Evolutionary conservation across 2,113 vertebrate genomes (phyloP).

Genomic region (Microcebus jonahi): DNA sequence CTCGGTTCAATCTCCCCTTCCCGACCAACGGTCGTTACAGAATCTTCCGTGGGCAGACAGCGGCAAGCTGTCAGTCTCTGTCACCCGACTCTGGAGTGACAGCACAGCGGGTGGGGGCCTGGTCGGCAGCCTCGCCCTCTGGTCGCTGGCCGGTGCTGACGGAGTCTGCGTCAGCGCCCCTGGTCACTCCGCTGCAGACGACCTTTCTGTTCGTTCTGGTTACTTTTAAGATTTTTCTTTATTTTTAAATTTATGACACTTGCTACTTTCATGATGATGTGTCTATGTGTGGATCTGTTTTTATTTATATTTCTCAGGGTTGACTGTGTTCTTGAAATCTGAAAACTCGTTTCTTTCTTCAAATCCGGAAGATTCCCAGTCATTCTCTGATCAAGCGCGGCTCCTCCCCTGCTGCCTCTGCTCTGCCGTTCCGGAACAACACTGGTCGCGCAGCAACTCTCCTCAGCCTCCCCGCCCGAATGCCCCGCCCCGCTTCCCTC

Average conservation of each 20-base stretch:
- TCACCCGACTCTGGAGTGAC: fast-evolving
- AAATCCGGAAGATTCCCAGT: background rate
- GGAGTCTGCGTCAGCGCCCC: fast-evolving
- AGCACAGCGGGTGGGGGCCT: fast-evolving
- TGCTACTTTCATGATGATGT: fast-evolving
- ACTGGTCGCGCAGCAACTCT: fast-evolving
- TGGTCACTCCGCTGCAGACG: background rate
- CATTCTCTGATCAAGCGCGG: fast-evolving
- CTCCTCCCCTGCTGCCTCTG: fast-evolving
- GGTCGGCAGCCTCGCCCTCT: background rate
- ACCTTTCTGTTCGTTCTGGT: background rate
- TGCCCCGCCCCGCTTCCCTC: too few relatives aligned
- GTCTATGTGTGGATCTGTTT: background rate
- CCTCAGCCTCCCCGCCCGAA: background rate
- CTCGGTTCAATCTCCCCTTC: background rate
- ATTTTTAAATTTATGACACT: too few relatives aligned
- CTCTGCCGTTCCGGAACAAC: background rate
- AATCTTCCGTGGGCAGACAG: fast-evolving
- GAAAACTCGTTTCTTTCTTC: background rate
- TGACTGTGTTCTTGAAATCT: background rate
- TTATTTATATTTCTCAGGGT: background rate
- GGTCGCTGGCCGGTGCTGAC: fast-evolving
- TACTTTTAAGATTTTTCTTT: background rate
- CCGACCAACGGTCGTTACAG: fast-evolving
- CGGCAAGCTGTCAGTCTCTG: fast-evolving